Conservation (phyloP, 2,113 vertebrate species). For the Ancistrus triradiatus region DNA sequence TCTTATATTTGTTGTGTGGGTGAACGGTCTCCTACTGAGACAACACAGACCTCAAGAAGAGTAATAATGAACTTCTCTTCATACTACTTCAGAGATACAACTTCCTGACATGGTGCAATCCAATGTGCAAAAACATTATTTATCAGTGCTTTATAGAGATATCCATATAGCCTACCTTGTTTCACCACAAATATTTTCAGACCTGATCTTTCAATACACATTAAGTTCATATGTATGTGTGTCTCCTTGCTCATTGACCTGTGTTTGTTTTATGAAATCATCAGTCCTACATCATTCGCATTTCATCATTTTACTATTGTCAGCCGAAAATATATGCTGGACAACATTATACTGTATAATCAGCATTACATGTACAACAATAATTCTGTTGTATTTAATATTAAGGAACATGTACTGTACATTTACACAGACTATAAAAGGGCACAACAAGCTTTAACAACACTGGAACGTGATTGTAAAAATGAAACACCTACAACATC, state of each 20-base stretch:
- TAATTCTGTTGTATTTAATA: too few species aligned
- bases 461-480: slow-evolving; percentile 25
- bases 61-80: too few species aligned
- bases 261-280: not conserved
- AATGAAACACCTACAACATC: slow-evolving; percentile 41
- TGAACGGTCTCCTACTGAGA: slow-evolving; percentile 24
- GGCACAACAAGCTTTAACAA: not conserved
- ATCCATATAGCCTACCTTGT: slow-evolving; percentile 13
- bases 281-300: not conserved
- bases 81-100: too few species aligned
- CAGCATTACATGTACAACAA: too few species aligned
- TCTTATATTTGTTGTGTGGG: slow-evolving; percentile 24
- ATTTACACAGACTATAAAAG: slow-evolving; percentile 12
- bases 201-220: slow-evolving; percentile 1
- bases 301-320: not conserved
- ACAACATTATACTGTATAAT: too few species aligned
- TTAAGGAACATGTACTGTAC: slow-evolving; percentile 22
- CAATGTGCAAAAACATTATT: slow-evolving; percentile 16
- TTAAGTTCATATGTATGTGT: not conserved
- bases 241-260: not conserved
- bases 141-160: slow-evolving; percentile 21
- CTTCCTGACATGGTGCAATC: not conserved
- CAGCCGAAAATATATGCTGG: too few species aligned
- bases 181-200: slow-evolving; percentile 3
- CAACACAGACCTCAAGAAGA: slow-evolving; percentile 6